Conservation (phyloP, 2,113 vertebrate genomes). For the Dicaeum eximium region DNA sequence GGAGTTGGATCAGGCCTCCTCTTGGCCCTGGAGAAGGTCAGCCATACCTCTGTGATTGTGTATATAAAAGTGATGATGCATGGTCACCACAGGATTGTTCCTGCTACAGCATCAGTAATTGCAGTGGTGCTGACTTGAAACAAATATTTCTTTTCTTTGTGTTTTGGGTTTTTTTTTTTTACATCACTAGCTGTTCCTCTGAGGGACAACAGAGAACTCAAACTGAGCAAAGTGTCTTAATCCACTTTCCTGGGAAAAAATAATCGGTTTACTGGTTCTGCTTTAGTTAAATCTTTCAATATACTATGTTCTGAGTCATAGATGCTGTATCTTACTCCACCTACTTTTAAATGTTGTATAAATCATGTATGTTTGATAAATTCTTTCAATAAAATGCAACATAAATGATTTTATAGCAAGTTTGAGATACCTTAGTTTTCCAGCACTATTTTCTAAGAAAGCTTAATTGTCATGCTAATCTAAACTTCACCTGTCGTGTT, state of each 20-base stretch:
- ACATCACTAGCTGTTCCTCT: not conserved
- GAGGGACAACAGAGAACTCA: not conserved
- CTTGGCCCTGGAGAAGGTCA: not conserved
- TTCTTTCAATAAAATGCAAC: constrained; percentile 14
- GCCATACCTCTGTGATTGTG: not conserved
- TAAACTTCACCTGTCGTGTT: not conserved
- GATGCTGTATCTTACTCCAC: not conserved
- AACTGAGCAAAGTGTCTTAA: not conserved
- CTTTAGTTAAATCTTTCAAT: not conserved
- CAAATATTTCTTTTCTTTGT: rapidly evolving
- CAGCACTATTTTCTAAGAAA: not conserved
- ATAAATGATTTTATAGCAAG: not conserved
- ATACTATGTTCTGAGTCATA: not conserved
- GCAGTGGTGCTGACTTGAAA: not conserved
- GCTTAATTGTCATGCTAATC: not conserved
- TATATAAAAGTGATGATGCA: not conserved
- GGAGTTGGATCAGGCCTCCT: not conserved
- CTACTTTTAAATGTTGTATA: not conserved
- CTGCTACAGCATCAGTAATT: not conserved
- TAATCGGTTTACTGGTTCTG: not conserved
- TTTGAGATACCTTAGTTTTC: not conserved
- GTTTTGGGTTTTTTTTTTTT: not conserved
- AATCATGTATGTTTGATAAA: not conserved
- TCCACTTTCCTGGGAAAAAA: not conserved
- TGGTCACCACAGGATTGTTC: not conserved